Evolutionary conservation across 2,888 invertebrate species (phyloP), one percentile per base, ranked within the genome.

Genomic region (Drosophila vallismaia): DNA sequence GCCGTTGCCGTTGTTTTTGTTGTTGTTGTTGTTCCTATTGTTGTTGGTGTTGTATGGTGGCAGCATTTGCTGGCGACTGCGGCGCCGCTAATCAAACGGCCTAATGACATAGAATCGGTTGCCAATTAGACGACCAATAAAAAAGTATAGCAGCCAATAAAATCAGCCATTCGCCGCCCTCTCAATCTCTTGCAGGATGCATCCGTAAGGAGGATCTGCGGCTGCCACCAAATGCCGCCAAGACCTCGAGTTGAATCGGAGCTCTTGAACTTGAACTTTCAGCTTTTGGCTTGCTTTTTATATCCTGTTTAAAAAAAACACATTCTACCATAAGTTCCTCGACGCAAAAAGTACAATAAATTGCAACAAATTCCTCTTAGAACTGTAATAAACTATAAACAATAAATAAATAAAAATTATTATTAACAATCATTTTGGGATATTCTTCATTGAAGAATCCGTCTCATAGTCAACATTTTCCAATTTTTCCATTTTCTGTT

Each of bases 191-290:
- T 24, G 24, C 45, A 33, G 48, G 29, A 46, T 38, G 12, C 42
- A 8, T 9, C 49, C 14, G 19, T 46, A 36, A 45, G 28, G 28
- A 42, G 19, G 12, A 42, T 42, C 19, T 42, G 8, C 0, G 14
- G 4, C 33, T 8, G 40, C 5, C 36, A 36, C 4, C 5, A 6
- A n/a, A 36, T 19, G 36, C 36, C 33, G 19, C 19, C 19, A 19
- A 19, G 19, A n/a, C 10, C 33, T 8, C 10, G 33, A n/a, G 4
- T 33, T 10, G 9, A 44, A 29, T 44, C 29, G 33, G 49, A 70
- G 82, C 74, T 74, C 82, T 87, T 89, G 88, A 89, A 89, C 89
- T 89, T 89, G 88, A 88, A 86, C 79, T 80, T 78, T 48, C 56
- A 88, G 84, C 79, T 80, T 79, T 50, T 58, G 48, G 50, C 48